A percentile compares a stretch with the other conserved stretches of the same genome.
These are phyloP conservation scores for Scaptomyza pallida DNA, from an alignment of 1,140 invertebrate species.

Conservation along the genomic window DNA sequence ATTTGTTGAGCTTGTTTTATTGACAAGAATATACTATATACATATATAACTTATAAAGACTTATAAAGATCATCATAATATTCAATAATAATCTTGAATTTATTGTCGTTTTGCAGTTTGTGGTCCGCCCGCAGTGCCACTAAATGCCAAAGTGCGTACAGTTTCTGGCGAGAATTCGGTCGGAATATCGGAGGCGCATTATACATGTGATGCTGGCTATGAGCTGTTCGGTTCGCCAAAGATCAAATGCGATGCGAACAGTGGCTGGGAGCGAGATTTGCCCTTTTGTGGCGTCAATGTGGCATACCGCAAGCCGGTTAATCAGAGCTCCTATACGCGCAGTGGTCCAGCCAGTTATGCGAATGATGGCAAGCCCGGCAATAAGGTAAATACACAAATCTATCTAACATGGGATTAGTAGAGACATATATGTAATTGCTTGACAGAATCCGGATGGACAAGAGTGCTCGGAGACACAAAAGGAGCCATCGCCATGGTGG, in stretches of 20 bases:
- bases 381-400: constrained; percentile 83
- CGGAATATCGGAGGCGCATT: constrained; percentile 87
- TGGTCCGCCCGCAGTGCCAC: constrained; percentile 92
- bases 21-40: too few relatives aligned
- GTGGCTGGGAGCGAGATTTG: constrained; percentile 91
- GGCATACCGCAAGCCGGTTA: constrained; percentile 93
- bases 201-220: constrained; percentile 93
- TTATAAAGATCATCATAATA: neutral
- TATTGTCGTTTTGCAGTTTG: constrained; percentile 84
- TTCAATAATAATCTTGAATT: neutral
- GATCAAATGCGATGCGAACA: constrained; percentile 88
- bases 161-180: constrained; percentile 74
- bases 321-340: constrained; percentile 94
- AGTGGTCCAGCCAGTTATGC: constrained; percentile 92
- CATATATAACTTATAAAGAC: too few relatives aligned
- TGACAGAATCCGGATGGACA: constrained; percentile 92
- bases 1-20: too few relatives aligned
- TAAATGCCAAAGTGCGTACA: constrained; percentile 89
- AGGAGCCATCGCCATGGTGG: constrained; percentile 96
- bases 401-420: too few relatives aligned
- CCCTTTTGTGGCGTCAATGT: constrained; percentile 96
- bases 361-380: constrained; percentile 91
- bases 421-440: neutral
- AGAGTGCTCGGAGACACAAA: constrained; percentile 94
- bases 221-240: constrained; percentile 87